phyloP scores from a whole-genome alignment of 1,140 invertebrate species.

The Steinernema feltiae region DNA sequence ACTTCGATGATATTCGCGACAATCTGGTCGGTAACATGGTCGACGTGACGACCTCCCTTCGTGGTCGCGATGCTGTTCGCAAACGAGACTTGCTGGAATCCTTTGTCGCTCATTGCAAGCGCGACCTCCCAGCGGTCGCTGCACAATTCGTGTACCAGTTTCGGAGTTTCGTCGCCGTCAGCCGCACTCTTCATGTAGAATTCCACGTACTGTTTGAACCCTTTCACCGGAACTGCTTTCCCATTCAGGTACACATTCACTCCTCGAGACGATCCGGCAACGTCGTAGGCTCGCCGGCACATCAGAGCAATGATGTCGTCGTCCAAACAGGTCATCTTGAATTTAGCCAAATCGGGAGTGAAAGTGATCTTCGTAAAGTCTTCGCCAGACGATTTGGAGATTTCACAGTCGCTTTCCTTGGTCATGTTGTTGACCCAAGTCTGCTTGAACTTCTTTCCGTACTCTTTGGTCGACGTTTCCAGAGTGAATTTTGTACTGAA shows the following conservation, averaged over 20 bases:
- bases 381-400: constrained; percentile 67
- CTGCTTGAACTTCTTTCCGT: constrained; percentile 81
- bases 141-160: constrained; percentile 80
- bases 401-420: constrained; percentile 69
- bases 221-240: constrained; percentile 74
- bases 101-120: constrained; percentile 73
- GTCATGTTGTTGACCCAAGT: constrained; percentile 36
- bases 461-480: constrained; percentile 84
- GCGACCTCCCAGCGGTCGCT: constrained; percentile 92
- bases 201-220: constrained; percentile 93
- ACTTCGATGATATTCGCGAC: constrained; percentile 77
- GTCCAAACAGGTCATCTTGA: constrained; percentile 88
- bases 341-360: constrained; percentile 86
- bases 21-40: constrained; percentile 82
- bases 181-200: constrained; percentile 76
- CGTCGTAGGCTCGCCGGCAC: constrained; percentile 85
- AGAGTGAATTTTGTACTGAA: constrained; percentile 93
- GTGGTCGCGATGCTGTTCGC: constrained; percentile 98
- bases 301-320: constrained; percentile 85
- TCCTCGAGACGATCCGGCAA: constrained; percentile 74
- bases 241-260: constrained; percentile 91
- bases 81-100: constrained; percentile 92
- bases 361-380: constrained; percentile 94
- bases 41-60: constrained; percentile 91
- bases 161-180: constrained; percentile 73